Evolutionary conservation across 2,888 invertebrate genomes (phyloP), one percentile per base, ranked within the genome.

Genomic region (Iselma pallidipennis): DNA sequence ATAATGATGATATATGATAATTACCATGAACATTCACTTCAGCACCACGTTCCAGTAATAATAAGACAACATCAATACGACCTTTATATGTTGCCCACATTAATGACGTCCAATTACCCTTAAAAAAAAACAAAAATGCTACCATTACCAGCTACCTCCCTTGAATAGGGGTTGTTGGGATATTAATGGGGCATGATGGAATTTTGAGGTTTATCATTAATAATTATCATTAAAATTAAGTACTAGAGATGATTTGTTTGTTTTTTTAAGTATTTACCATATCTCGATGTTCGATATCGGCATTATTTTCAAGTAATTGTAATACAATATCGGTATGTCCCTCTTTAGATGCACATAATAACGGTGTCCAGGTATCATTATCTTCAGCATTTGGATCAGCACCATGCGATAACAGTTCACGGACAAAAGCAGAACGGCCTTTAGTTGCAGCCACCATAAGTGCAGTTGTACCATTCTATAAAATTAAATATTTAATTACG

Each of bases 11-110:
- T 68, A 97, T 92, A 78, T 96, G 95, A 82, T 93, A 96, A 82
- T 97, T 96, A 59, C 97, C 98, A 76, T 96, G 94, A 0, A 96
- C 91, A 81, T 98, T 96, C 5, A 95, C 92, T 80, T 97, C 96
- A 0, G 98, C 96, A 29, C 93, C 94, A 70, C 90, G 89, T 66
- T 94, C 91, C 68, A 98, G 82, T 48, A 98, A 83, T 57, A 91
- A 78, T 33, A 87, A 85, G 33, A 92, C 96, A 63, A 93, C 87
- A 33, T 91, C 88, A 28, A 88, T 87, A 19, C 88, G 77, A 2
- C 81, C 97, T 80, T 97, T 96, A 84, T 99, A 99, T 7, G 95
- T 89, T 0, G 96, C 95, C 98, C 98, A 99, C 92, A 98, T 95
- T 57, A 99, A 85, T 0, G 98, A 88, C 3, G 96, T 93, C 98